Conservation (phyloP, 2,888 invertebrate species). For the Rhamphomyia laevipes region DNA sequence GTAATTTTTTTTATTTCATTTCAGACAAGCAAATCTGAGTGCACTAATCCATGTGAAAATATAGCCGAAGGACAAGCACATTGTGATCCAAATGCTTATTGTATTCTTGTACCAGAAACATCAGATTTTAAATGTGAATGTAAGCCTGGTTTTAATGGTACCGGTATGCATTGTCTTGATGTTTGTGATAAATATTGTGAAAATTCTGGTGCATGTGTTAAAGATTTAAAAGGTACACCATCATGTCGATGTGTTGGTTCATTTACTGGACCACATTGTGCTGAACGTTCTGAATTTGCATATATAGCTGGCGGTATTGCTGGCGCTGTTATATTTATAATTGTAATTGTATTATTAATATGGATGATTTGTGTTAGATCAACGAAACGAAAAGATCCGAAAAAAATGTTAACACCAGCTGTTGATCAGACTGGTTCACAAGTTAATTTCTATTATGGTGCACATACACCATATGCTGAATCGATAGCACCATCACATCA, state of each 20-base stretch:
- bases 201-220: conserved; percentile 80
- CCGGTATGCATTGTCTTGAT: conserved; percentile 68
- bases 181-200: conserved; percentile 78
- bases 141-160: conserved; percentile 85
- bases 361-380: conserved; percentile 96
- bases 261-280: conserved; percentile 80
- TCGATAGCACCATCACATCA: conserved; percentile 92
- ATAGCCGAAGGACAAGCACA: conserved; percentile 62
- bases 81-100: conserved; percentile 80
- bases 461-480: conserved; percentile 88
- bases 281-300: conserved; percentile 88
- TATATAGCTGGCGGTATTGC: conserved; percentile 92
- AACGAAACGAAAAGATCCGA: conserved; percentile 79
- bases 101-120: conserved; percentile 69
- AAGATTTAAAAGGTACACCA: conserved; percentile 70
- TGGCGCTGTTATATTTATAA: conserved; percentile 85
- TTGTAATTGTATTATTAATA: conserved; percentile 81
- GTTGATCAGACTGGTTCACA: conserved; percentile 87
- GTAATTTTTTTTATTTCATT: conserved; percentile 17
- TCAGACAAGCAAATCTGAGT: conserved; percentile 67
- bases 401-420: conserved; percentile 79
- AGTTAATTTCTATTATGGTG: conserved; percentile 93
- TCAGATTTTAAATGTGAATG: conserved; percentile 84
- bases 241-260: conserved; percentile 85
- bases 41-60: conserved; percentile 84